Evolutionary conservation across 2,113 vertebrate species (phyloP).

Genomic region (Xiphophorus hellerii): DNA sequence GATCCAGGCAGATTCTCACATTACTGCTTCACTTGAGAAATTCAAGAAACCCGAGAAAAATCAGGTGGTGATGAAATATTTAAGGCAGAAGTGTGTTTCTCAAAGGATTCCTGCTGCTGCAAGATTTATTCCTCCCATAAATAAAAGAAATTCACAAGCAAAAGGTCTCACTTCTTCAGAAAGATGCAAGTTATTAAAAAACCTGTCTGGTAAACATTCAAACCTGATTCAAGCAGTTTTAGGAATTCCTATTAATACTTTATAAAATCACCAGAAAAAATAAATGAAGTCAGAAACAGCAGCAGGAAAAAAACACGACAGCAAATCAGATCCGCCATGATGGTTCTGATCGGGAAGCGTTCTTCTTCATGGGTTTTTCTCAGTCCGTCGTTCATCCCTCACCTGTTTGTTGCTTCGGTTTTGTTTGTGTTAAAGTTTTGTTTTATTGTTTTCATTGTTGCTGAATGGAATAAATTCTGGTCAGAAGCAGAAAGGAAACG

Average conservation of each 20-base stretch:
- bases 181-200: neutral
- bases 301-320: neutral
- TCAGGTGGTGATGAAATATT: neutral
- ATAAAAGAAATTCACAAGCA: neutral
- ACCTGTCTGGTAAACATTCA: neutral
- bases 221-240: neutral
- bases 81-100: neutral
- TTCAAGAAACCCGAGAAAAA: neutral
- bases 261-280: neutral
- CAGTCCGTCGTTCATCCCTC: neutral
- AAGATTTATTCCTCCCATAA: neutral
- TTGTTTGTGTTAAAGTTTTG: neutral
- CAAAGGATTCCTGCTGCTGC: conserved; percentile 1
- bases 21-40: neutral
- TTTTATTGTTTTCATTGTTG: neutral
- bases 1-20: neutral
- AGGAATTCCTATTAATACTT: neutral
- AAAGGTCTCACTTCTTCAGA: neutral
- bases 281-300: neutral
- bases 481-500: neutral
- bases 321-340: neutral
- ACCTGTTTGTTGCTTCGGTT: neutral
- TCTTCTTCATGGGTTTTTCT: neutral
- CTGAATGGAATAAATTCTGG: neutral
- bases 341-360: neutral